Conservation (phyloP, 2,888 invertebrate species). For the Pseudococcus viburni region DNA sequence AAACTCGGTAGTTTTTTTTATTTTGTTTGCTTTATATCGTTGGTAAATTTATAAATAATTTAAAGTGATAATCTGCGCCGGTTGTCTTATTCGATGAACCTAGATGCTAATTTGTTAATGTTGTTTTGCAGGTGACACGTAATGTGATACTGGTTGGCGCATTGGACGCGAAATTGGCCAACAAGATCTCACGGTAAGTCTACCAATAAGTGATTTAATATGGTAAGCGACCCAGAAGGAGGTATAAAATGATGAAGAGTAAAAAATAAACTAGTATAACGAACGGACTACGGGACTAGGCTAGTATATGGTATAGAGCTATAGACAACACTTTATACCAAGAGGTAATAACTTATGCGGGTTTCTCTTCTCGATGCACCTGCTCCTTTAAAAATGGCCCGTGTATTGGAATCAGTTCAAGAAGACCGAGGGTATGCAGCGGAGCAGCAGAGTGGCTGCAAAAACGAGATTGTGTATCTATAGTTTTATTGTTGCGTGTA, state of each 20-base stretch:
- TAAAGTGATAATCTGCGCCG: background rate
- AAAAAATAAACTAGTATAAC: background rate
- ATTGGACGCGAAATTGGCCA: background rate
- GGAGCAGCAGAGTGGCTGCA: background rate
- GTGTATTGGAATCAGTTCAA: constrained; percentile 29
- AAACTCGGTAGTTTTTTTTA: no score
- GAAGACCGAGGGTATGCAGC: background rate
- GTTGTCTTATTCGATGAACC: background rate
- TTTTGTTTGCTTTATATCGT: no score
- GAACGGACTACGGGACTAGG: background rate
- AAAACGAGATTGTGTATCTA: constrained; percentile 4
- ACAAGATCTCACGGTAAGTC: constrained; percentile 34
- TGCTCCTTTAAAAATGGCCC: background rate
- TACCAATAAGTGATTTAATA: constrained; percentile 48
- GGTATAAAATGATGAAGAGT: background rate
- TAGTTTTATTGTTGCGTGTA: background rate
- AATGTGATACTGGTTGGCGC: constrained; percentile 18
- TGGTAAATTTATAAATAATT: no score
- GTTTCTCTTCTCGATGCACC: background rate
- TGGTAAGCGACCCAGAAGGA: background rate
- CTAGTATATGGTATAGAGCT: no score
- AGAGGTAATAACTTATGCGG: constrained; percentile 7
- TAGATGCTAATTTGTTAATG: constrained; percentile 36
- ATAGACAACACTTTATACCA: background rate
- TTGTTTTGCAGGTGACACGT: constrained; percentile 29